Conservation (phyloP, 2,113 vertebrate genomes). For the Psilopogon haemacephalus region DNA sequence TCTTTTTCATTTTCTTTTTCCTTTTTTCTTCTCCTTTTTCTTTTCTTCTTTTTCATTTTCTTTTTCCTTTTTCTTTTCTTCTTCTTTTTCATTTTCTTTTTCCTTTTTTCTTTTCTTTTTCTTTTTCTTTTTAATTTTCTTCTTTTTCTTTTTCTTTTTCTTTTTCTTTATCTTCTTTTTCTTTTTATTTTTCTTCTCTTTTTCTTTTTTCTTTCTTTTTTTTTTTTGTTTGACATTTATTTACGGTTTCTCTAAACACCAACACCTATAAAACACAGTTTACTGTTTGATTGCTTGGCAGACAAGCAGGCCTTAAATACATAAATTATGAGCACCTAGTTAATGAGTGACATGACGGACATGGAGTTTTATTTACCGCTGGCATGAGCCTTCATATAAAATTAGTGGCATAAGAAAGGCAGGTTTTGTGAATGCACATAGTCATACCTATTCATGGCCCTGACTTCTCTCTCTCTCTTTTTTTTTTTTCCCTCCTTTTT, state of each 20-base stretch:
- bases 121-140: slow-evolving; percentile 51
- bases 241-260: slow-evolving; percentile 86
- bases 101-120: not conserved
- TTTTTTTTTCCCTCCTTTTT: not conserved
- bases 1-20: slow-evolving; percentile 65
- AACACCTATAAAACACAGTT: slow-evolving; percentile 81
- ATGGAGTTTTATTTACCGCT: slow-evolving; percentile 78
- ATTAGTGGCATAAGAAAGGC: slow-evolving; percentile 71
- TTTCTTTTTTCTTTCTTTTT: slow-evolving; percentile 70
- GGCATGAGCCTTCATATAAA: slow-evolving; percentile 81
- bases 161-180: slow-evolving; percentile 25
- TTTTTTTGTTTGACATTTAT: slow-evolving; percentile 78
- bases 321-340: slow-evolving; percentile 81
- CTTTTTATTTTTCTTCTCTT: not conserved
- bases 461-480: not conserved
- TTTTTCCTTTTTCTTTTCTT: slow-evolving; percentile 71
- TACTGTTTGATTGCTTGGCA: slow-evolving; percentile 74
- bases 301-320: slow-evolving; percentile 73
- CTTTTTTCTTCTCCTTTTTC: not conserved
- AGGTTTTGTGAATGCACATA: slow-evolving; percentile 76
- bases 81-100: slow-evolving; percentile 73
- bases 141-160: no score
- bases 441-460: slow-evolving; percentile 77
- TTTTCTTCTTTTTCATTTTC: no score
- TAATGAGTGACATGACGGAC: slow-evolving; percentile 78